A percentile compares a stretch with the other conserved stretches of the same genome.
These are phyloP conservation scores for Dasypus novemcinctus DNA, from an alignment of 2,113 vertebrate genomes.

Conservation along the genomic window DNA sequence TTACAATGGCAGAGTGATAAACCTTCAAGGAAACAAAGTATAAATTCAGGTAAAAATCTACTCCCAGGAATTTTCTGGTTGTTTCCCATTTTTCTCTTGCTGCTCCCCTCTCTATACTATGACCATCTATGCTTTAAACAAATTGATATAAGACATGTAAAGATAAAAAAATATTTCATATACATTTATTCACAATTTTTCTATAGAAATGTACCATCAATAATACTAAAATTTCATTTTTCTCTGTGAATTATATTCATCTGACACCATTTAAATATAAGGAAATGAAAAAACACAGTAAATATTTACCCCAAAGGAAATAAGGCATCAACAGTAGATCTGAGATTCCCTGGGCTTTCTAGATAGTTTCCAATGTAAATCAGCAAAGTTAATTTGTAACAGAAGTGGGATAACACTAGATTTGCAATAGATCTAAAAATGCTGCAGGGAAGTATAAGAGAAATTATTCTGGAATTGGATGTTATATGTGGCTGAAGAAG, in stretches of 20 bases:
- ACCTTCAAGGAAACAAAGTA: background rate
- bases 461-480: background rate
- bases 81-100: background rate
- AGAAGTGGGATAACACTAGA: background rate
- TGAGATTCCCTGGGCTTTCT: conserved; percentile 7
- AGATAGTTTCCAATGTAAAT: conserved; percentile 30
- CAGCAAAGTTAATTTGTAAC: background rate
- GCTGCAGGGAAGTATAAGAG: background rate
- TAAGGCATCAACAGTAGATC: background rate
- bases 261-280: conserved; percentile 41
- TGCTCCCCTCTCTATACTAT: background rate
- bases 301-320: background rate
- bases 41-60: background rate
- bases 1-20: background rate
- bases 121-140: background rate
- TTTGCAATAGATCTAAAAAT: conserved; percentile 1
- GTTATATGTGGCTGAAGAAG: background rate
- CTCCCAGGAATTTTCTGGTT: background rate
- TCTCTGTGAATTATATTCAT: background rate
- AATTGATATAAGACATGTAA: background rate
- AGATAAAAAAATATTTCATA: background rate
- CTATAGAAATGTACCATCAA: background rate
- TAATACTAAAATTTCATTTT: conserved; percentile 18
- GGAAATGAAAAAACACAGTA: background rate
- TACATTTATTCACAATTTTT: conserved; percentile 29